Evolutionary conservation across 2,113 vertebrate species (phyloP).

Genomic region (Lepus americanus): DNA sequence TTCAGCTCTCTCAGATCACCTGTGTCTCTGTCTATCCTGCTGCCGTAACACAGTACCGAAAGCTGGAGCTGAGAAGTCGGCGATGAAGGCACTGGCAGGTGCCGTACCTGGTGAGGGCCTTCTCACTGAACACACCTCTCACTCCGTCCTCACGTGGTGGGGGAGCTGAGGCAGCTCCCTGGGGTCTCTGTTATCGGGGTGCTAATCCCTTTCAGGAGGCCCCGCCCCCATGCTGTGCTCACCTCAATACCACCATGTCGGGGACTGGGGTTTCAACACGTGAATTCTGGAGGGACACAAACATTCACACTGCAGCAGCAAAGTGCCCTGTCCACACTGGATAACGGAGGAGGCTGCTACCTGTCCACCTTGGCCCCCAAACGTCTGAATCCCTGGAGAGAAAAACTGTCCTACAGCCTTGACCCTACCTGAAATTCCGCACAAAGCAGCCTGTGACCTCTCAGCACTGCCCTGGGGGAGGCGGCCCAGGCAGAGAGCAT

Average conservation of each 20-base stretch:
- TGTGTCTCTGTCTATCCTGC: not conserved
- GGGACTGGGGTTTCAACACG: not conserved
- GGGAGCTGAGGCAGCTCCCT: not conserved
- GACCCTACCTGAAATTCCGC: not conserved
- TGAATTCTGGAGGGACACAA: not conserved
- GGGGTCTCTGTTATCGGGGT: not conserved
- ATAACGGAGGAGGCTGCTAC: not conserved
- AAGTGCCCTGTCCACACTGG: not conserved
- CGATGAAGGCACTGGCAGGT: not conserved
- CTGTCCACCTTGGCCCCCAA: not conserved
- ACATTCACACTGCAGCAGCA: not conserved
- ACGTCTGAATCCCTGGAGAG: not conserved
- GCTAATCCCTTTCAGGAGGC: not conserved
- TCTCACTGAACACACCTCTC: not conserved
- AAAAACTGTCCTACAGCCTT: not conserved
- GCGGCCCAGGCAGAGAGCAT: not conserved
- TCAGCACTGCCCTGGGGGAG: not conserved
- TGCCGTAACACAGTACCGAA: not conserved
- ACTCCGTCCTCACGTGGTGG: not conserved
- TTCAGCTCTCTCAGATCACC: not conserved
- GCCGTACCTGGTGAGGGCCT: too few species aligned
- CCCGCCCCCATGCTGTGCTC: not conserved
- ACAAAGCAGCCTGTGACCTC: not conserved
- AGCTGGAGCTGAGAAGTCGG: not conserved
- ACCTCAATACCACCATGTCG: not conserved